A percentile compares a stretch with the other conserved stretches of the same genome.
These are phyloP conservation scores for Palythoa grandiflora DNA, from an alignment of 92 coral and sea anemone genomes.

Conservation along the genomic window DNA sequence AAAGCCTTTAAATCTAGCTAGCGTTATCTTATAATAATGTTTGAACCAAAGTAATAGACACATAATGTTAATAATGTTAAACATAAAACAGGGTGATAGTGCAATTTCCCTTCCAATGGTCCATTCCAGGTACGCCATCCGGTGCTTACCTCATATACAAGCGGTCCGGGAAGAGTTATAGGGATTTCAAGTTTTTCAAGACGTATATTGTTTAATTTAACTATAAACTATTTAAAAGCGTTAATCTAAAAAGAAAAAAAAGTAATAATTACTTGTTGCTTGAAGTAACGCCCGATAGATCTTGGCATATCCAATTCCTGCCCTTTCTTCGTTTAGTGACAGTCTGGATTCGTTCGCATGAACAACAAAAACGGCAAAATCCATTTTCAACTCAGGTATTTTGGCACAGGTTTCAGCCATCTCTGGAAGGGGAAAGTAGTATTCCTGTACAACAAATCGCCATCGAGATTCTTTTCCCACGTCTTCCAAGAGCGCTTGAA, in stretches of 20 bases:
- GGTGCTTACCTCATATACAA: too few relatives aligned
- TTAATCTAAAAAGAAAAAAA: not conserved
- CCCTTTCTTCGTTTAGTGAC: conserved; percentile 68
- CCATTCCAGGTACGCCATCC: not conserved
- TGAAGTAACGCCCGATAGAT: too few relatives aligned
- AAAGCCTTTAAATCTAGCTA: too few relatives aligned
- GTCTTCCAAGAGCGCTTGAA: conserved; percentile 52
- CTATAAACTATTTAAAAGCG: not conserved
- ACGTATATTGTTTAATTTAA: not conserved
- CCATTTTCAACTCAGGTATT: conserved; percentile 46
- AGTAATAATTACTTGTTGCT: not conserved
- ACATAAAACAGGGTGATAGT: not conserved
- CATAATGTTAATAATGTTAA: not conserved
- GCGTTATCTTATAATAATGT: too few relatives aligned
- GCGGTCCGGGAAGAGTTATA: not conserved
- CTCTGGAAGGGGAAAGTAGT: conserved; percentile 43
- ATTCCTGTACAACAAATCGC: conserved; percentile 29
- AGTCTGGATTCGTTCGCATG: conserved; percentile 72
- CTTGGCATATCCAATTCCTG: conserved; percentile 66
- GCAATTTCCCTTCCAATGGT: too few relatives aligned
- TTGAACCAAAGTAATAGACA: not conserved
- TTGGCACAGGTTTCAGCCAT: conserved; percentile 37
- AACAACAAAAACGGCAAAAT: conserved; percentile 69
- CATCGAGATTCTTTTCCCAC: conserved; percentile 35
- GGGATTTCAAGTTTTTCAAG: not conserved